Percentiles rank a stretch among this genome's conserved stretches.
Evolutionary conservation across 2,797 vertebrate species (phyloP).

Genomic region (Huso huso): DNA sequence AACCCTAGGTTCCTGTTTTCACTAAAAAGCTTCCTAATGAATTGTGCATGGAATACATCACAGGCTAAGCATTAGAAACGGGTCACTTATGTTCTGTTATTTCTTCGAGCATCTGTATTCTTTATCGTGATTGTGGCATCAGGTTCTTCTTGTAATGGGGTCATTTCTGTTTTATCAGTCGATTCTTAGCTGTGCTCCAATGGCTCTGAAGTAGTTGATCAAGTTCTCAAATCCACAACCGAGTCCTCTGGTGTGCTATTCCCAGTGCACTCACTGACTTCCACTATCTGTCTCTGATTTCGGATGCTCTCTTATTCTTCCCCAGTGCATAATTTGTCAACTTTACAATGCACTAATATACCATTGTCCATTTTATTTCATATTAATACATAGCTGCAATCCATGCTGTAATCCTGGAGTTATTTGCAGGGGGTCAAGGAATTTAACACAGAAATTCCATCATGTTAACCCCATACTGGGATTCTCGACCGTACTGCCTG

Average conservation of each 20-base stretch:
- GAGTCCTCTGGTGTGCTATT: not conserved
- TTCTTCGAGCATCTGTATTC: too few species aligned
- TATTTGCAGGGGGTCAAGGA: too few species aligned
- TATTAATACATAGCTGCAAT: slow-evolving; percentile 34
- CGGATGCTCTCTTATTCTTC: slow-evolving; percentile 16
- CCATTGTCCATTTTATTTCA: slow-evolving; percentile 36
- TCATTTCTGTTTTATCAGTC: not conserved
- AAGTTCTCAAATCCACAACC: slow-evolving; percentile 17
- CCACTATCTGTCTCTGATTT: slow-evolving; percentile 16
- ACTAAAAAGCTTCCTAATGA: too few species aligned
- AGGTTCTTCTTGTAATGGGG: not conserved
- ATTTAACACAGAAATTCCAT: too few species aligned
- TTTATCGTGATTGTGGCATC: not conserved
- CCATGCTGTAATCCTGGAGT: too few species aligned
- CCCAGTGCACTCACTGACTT: slow-evolving; percentile 21
- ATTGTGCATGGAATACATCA: too few species aligned
- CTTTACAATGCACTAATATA: slow-evolving; percentile 40
- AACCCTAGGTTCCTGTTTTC: too few species aligned
- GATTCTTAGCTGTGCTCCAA: not conserved
- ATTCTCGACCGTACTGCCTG: too few species aligned
- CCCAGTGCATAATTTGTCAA: slow-evolving; percentile 33
- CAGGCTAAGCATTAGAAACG: too few species aligned
- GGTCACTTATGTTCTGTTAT: too few species aligned
- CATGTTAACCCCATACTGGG: too few species aligned
- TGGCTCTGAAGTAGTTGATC: slow-evolving; percentile 3